Evolutionary conservation across 1,140 invertebrate genomes (phyloP).

Genomic region (Drosophila funebris): DNA sequence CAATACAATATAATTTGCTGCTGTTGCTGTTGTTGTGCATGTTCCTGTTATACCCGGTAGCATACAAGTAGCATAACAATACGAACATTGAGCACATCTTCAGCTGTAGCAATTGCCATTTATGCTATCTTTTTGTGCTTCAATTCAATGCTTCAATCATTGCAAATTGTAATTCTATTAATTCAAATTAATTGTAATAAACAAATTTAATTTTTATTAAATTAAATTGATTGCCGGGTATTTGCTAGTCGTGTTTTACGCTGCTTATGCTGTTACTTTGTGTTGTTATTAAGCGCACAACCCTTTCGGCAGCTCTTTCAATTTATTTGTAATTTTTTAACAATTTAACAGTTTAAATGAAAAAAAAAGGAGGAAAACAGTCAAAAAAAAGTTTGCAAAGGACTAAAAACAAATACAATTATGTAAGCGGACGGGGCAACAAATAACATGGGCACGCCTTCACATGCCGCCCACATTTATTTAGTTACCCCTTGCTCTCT

Average conservation of each 20-base stretch:
- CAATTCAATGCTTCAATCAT: no score
- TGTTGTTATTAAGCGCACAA: slow-evolving; percentile 1
- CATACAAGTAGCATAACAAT: no score
- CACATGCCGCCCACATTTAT: background rate
- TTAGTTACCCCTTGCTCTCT: background rate
- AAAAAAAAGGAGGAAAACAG: background rate
- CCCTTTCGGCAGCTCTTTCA: slow-evolving; percentile 60
- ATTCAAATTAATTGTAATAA: no score
- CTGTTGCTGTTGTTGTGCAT: slow-evolving; percentile 29
- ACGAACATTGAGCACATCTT: no score
- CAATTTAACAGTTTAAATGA: slow-evolving; percentile 66
- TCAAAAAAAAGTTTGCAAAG: slow-evolving; percentile 37
- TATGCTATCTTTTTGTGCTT: no score
- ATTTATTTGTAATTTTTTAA: slow-evolving; percentile 81
- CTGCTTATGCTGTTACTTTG: background rate
- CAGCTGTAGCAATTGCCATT: no score
- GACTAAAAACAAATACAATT: slow-evolving; percentile 74
- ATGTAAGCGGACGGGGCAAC: slow-evolving; percentile 47
- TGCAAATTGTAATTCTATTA: no score
- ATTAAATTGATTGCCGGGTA: background rate
- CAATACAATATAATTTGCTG: slow-evolving; percentile 57
- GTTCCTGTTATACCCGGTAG: background rate
- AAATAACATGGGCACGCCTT: slow-evolving; percentile 18
- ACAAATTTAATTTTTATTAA: no score
- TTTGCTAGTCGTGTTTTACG: background rate